Conservation (phyloP, 1,140 invertebrate genomes). For the Daktulosphaira vitifoliae region DNA sequence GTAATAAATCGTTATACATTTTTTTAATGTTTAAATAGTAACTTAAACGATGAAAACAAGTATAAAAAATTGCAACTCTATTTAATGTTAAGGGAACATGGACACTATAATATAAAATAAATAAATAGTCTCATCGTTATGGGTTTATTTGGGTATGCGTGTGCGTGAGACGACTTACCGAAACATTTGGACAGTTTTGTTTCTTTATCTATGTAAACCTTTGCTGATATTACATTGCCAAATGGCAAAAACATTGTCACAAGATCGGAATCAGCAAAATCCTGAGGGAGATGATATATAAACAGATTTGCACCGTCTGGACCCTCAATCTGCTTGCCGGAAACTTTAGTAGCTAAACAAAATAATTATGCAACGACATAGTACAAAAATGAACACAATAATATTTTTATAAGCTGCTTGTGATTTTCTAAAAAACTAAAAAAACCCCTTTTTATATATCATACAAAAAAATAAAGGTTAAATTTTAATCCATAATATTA, state of each 20-base stretch:
- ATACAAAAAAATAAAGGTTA: no score
- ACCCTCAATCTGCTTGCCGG: constrained; percentile 73
- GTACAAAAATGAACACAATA: constrained; percentile 32
- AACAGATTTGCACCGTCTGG: constrained; percentile 97
- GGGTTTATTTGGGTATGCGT: no score
- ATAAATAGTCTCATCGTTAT: no score
- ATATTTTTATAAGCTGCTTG: constrained; percentile 1
- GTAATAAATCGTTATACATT: no score
- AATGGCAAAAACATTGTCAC: constrained; percentile 91
- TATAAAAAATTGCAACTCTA: no score
- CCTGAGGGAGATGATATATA: constrained; percentile 97
- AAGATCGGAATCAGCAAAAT: constrained; percentile 91
- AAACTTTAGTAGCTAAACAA: constrained; percentile 35
- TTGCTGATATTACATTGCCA: constrained; percentile 93
- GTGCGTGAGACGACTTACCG: constrained; percentile 56
- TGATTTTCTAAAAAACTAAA: no score
- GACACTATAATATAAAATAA: no score
- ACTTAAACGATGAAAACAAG: no score
- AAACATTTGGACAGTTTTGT: constrained; percentile 98
- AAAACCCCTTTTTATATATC: no score
- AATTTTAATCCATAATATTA: no score
- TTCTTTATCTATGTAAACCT: constrained; percentile 99
- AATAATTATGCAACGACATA: constrained; percentile 34
- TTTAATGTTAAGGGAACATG: no score
- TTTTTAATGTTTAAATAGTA: no score